Base-by-base conservation (phyloP, 1,140 invertebrate species). In the Helicoverpa zea region DNA sequence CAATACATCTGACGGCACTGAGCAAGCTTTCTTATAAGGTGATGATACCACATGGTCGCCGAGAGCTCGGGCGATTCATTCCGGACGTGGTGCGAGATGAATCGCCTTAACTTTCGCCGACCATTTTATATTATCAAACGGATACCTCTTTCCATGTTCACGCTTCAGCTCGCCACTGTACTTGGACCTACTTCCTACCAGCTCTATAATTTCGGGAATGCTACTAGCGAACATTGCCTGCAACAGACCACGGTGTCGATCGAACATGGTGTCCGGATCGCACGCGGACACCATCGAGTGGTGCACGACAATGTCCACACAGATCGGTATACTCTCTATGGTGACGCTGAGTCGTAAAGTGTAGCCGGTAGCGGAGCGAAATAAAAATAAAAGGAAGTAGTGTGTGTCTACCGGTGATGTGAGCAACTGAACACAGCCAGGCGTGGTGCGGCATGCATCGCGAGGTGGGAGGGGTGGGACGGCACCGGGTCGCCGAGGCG, bases 161-260 rank as follows among this genome's bases (percentile, higher is more conserved):
- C 98, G 97, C 97, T 98, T 99, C 97, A 98, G 98, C 96, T 98
- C 98, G 95, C 98, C 98, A 96, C 98, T 98, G 97, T 99, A 99
- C 96, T 99, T 99, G 96, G 98, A 98, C 96, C 98, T 98, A 97
- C 97, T 98, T 96, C 98, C 98, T 97, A 99, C 98, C 96, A 99
- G 98, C 96, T 99, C 98, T 97, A 99, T 98, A 96, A 99, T 99
- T 97, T 99, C 98, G 94, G 98, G 98, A 96, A 99, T 99, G 97
- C 98, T 99, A 98, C 98, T 99, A 96, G 98, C 98, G 98, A 98
- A 98, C 96, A 98, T 98, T 96, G 98, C 98, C 98, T 98, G 98
- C 94, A 98, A 98, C 95, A 96, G 94, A 95, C 94, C 94, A 94
- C 90, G 93, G 94, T 93, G 94, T 93, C 94, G 93, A 90, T 92